Evolutionary conservation across 1,140 invertebrate species (phyloP), one percentile per base, ranked within the genome.

Genomic region (Elysia chlorotica): DNA sequence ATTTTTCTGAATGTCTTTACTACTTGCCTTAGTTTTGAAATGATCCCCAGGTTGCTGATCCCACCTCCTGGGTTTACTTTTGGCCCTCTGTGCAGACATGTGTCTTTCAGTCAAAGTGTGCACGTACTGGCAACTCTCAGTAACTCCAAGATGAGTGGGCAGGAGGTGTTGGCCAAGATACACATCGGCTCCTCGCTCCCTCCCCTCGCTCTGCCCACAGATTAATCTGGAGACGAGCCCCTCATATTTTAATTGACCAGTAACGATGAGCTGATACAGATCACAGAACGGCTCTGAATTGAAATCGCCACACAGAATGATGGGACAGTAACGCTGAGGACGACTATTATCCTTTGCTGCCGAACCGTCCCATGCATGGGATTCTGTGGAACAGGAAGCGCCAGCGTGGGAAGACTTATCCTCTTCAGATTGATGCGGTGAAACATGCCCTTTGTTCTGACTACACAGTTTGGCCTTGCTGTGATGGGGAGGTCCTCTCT

Each of bases 281-380:
- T 91, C 88, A 41, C 92, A 92, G 54, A 91, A 82, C 0, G 93
- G 92, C 74, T 91, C 87, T 5, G 93, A 91, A 87, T 99, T 99
- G 65, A 98, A 93, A 86, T 99, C 96, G 0, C 96, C 96, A 14
- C 93, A 93, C 59, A 98, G 71, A 71, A 98, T 91, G 1, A 95
- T 90, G 0, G 96, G 95, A 61, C 92, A 84, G 82, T 94, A 92
- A n/a, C n/a, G n/a, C n/a, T n/a, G n/a, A n/a, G n/a, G n/a, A n/a
- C n/a, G n/a, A n/a, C n/a, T n/a, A n/a, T n/a, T n/a, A n/a, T n/a
- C n/a, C n/a, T n/a, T n/a, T n/a, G n/a, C n/a, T n/a, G n/a, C n/a
- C n/a, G n/a, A n/a, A n/a, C n/a, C n/a, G n/a, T n/a, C n/a, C n/a
- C n/a, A n/a, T n/a, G n/a, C n/a, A n/a, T n/a, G n/a, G n/a, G n/a